Base-by-base conservation (phyloP, 2,888 invertebrate species). In the Eulithis testata region DNA sequence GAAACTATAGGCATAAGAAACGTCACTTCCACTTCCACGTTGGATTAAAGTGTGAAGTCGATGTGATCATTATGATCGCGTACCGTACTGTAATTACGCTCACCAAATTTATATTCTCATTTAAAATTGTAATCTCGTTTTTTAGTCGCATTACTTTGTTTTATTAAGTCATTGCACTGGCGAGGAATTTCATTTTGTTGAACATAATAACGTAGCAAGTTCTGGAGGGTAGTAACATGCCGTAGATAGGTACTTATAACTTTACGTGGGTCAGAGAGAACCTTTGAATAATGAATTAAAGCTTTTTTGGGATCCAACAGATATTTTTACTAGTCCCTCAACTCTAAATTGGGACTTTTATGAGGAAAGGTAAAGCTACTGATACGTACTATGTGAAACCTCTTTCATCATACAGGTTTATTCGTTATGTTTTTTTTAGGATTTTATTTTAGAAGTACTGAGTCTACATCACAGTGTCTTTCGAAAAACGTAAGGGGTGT, bases 111-210 rank as follows among this genome's bases (percentile, higher is more conserved):
- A 67, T 67, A 60, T 60, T 64, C 67, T 64, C 67, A 67, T 67
- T 67, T 64, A 58, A 63, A 67, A 67, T 67, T 64, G 67, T 67
- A 67, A 67, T 67, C 67, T 53, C 49, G 57, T 61, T 67, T 67
- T 67, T 67, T 60, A 57, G 63, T 53, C 67, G 51, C 65, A 40
- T 68, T 69, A 69, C 62, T 65, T 64, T 68, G 60, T 69, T 69
- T 67, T 67, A 63, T 65, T 63, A 40, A 66, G 72, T 70, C 70
- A 69, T 64, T 70, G 70, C 60, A 68, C 70, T 68, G 53, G 63
- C 53, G 49, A 67, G 50, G 67, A 63, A 67, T 63, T 67, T 67
- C 57, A 67, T 63, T 66, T 66, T 57, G 52, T 51, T 59, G 60
- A 55, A 64, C 50, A 51, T 45, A 27, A 27, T 47, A 45, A 45